phyloP scores from a whole-genome alignment of 2,797 vertebrate genomes.

The Clarias laeviceps region DNA sequence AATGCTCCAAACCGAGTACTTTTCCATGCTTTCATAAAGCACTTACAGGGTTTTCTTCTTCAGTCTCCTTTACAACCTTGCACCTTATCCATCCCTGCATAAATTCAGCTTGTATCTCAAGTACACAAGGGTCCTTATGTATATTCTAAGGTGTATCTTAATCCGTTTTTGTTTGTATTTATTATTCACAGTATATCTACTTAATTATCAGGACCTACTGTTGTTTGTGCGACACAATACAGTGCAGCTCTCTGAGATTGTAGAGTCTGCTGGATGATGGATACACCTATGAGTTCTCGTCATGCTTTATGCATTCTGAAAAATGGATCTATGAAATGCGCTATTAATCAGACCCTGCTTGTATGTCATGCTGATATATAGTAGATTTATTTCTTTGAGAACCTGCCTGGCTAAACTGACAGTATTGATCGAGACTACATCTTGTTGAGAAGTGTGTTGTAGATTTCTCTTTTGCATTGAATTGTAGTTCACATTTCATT shows the following conservation, averaged over 20 bases:
- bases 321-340: conserved; percentile 62
- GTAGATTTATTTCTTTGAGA: conserved; percentile 34
- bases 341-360: conserved; percentile 58
- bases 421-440: conserved; percentile 31
- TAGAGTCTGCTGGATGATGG: conserved; percentile 51
- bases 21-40: conserved; percentile 35
- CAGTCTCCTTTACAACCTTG: not conserved
- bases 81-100: conserved; percentile 10
- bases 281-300: conserved; percentile 53
- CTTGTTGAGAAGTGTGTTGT: conserved; percentile 4
- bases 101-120: conserved; percentile 21
- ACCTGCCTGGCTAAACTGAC: conserved; percentile 27
- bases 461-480: not conserved
- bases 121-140: not conserved
- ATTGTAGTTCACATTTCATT: not conserved
- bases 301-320: conserved; percentile 59
- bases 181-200: conserved; percentile 13
- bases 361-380: conserved; percentile 44
- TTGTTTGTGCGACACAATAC: conserved; percentile 24
- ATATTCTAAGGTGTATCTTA: not conserved
- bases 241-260: conserved; percentile 34
- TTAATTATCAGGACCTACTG: conserved; percentile 15
- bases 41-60: conserved; percentile 17
- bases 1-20: conserved; percentile 22
- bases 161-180: conserved; percentile 10